Evolutionary conservation across 2,113 vertebrate genomes (phyloP).

Genomic region (Atlantisia rogersi): DNA sequence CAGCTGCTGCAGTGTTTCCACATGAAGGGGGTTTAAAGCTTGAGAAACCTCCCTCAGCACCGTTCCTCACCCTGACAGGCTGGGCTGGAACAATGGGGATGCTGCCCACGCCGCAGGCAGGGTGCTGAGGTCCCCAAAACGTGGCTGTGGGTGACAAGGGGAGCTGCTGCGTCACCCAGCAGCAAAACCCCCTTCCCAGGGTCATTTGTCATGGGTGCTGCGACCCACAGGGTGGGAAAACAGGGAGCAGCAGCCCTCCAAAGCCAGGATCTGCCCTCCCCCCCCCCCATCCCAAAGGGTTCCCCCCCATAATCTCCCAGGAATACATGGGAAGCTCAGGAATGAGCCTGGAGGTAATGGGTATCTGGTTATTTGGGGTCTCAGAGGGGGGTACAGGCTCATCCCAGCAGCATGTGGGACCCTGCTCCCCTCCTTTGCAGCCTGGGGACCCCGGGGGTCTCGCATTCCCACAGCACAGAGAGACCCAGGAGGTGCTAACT

Average conservation of each 20-base stretch:
- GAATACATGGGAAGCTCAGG: background rate
- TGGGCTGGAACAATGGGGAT: background rate
- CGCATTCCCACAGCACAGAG: fast-evolving
- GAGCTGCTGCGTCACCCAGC: background rate
- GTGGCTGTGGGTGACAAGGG: background rate
- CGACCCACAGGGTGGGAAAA: too few species aligned
- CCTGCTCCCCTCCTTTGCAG: background rate
- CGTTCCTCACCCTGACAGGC: background rate
- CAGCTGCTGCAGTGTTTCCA: background rate
- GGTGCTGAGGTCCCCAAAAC: background rate
- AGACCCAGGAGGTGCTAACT: background rate
- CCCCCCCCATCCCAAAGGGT: background rate
- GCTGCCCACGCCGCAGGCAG: background rate
- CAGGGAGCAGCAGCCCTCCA: background rate
- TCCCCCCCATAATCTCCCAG: background rate
- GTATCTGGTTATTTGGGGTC: fast-evolving
- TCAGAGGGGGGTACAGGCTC: too few species aligned
- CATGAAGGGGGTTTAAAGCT: background rate
- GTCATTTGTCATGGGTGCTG: too few species aligned
- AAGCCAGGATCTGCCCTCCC: background rate
- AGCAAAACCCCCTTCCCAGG: background rate
- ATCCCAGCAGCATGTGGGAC: background rate
- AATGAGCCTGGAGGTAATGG: fast-evolving
- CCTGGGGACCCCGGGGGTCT: fast-evolving
- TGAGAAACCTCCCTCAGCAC: constrained; percentile 15